Evolutionary conservation across 2,797 vertebrate genomes (phyloP), one percentile per base, ranked within the genome.

Genomic region (Microhierax caerulescens): DNA sequence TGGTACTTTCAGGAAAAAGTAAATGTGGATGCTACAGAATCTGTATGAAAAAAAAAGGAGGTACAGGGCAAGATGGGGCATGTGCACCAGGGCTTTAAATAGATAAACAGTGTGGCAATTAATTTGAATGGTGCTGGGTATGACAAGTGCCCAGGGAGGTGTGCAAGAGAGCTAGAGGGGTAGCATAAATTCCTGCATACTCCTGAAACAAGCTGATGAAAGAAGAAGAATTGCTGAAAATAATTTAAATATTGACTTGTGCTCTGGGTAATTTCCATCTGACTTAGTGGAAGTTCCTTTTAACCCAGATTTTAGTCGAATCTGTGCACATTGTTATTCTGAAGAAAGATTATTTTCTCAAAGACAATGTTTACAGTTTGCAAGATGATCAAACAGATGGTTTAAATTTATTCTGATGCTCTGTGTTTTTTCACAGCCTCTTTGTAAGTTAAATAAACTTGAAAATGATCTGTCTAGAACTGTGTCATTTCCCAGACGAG

Each of bases 361-460:
- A 94, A 95, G 69, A 93, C 64, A 77, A 70, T 95, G 85, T 97
- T 97, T 97, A 95, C 88, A 70, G 63, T 92, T 94, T 95, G 83
- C 92, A 94, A 94, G 93, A 96, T 92, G 94, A 96, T 96, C 94
- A 97, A 95, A 90, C 97, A 96, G 96, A 97, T 97, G 96, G 95
- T 95, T 94, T 93, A 95, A 94, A 90, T 97, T 97, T 95, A 80
- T 95, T 95, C 94, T 91, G 92, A 94, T 95, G 80, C 80, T 95
- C 96, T 90, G 85, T 95, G 93, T 95, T 97, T 96, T 96, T 95
- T 97, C 95, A 95, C 93, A 96, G 90, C 92, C 94, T 92, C 74
- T 95, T 95, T 96, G 70, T 95, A 90, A 95, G 88, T 97, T 95
- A 97, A 96, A 96, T 96, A 96, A 95, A 95, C 94, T 95, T 95